A percentile compares a stretch with the other conserved stretches of the same genome.
These are phyloP conservation scores for Glyptemys insculpta DNA, from an alignment of 2,797 vertebrate genomes.

Conservation along the genomic window DNA sequence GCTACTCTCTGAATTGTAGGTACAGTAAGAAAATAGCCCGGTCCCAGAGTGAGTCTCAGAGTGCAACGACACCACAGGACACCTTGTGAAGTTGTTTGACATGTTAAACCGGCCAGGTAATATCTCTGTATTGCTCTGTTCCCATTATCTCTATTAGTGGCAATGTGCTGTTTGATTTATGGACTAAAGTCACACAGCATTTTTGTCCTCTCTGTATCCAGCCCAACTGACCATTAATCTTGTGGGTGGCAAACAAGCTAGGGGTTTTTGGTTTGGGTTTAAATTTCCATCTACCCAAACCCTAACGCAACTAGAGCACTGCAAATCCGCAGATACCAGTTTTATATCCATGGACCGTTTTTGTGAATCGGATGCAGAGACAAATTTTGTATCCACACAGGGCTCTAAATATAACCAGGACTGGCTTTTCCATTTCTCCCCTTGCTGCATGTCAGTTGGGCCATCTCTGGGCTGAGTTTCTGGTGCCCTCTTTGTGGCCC, in stretches of 20 bases:
- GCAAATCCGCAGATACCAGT: no score
- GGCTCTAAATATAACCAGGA: fast-evolving
- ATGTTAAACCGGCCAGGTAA: neutral
- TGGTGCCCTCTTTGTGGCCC: conserved; percentile 7
- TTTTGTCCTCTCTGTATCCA: neutral
- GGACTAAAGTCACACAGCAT: fast-evolving
- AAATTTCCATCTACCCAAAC: neutral
- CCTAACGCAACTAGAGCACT: fast-evolving
- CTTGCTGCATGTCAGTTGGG: fast-evolving
- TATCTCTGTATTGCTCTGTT: neutral
- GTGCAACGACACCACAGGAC: fast-evolving
- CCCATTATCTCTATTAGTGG: neutral
- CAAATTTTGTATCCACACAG: no score
- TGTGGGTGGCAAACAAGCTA: neutral
- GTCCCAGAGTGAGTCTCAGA: neutral
- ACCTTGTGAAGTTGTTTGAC: neutral
- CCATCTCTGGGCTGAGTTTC: conserved; percentile 9
- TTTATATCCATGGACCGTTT: no score
- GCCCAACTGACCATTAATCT: neutral
- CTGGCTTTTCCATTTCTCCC: neutral
- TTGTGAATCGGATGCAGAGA: no score
- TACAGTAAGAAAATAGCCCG: fast-evolving
- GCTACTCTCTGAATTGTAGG: fast-evolving
- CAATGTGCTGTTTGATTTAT: neutral
- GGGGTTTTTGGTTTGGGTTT: neutral